Evolutionary conservation across 1,140 invertebrate species (phyloP).

Genomic region (Portunus trituberculatus): DNA sequence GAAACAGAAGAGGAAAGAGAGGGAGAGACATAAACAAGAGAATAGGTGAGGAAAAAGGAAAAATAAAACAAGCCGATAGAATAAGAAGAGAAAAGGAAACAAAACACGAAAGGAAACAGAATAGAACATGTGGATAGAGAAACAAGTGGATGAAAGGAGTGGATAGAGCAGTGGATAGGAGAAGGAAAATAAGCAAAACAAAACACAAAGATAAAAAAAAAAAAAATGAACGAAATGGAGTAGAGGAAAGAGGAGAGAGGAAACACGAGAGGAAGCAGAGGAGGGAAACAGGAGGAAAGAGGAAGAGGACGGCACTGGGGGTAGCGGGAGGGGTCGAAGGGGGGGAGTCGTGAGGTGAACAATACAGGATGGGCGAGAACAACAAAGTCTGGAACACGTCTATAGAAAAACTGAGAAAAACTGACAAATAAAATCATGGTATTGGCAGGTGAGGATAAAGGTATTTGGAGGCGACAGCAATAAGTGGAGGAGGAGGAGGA

Average conservation of each 20-base stretch:
- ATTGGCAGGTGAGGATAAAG: background rate
- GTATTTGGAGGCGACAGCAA: background rate
- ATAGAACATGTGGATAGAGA: too few species aligned
- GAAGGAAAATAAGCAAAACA: background rate
- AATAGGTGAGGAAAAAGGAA: background rate
- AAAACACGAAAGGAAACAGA: background rate
- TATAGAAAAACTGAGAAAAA: background rate
- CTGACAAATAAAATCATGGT: background rate
- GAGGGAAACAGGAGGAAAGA: background rate
- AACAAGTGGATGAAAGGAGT: background rate
- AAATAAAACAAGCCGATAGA: background rate
- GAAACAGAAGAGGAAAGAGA: background rate
- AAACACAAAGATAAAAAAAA: background rate
- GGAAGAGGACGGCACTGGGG: background rate
- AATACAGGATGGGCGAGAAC: background rate
- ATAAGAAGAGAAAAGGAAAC: background rate
- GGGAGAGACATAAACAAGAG: background rate
- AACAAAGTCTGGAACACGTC: background rate
- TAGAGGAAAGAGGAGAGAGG: slow-evolving; percentile 28
- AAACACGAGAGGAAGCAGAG: background rate
- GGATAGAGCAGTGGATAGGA: background rate
- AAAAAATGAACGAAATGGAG: background rate
- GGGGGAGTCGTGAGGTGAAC: background rate
- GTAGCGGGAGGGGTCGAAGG: background rate
- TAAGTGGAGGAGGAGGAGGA: background rate